Base-by-base conservation (phyloP, 2,888 invertebrate species). In the Philhelius pedissequus region DNA sequence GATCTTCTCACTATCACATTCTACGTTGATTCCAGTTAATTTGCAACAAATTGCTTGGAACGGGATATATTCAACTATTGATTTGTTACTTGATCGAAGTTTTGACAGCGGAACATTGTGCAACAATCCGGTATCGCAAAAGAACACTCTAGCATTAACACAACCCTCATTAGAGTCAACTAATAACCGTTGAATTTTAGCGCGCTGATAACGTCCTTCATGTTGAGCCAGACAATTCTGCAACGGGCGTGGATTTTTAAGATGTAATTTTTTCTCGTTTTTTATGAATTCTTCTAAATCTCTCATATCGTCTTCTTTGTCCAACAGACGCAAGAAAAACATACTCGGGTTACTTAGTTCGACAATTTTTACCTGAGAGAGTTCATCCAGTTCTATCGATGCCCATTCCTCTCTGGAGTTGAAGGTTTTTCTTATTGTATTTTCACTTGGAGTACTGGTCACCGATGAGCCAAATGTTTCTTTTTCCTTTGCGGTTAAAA, bases 1-100 rank as follows among this genome's bases (percentile, higher is more conserved):
- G 25, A 84, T 20, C 7, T 84, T 48, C 2, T 68, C 60, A 2
- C 52, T 38, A 9, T 43, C 60, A 22, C 11, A 18, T n/a, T 87
- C 86, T 38, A 86, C 77, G n/a, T 78, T 76, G 4, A 89, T 69
- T 11, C 88, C 89, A 7, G 86, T 87, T 15, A 89, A 52, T 25
- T 86, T 87, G 48, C 88, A 88, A 25, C 87, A 87, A 32, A 89
- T 71, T 0, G 88, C 87, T 79, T 88, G 88, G 60, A 87, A 89
- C 6, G 89, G 89, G 22, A 86, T 87, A 71, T 86, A 88, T 32
- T 86, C 75, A 8, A 45, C 56, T 8, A 84, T 22, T 2, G 15
- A 27, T 32, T 68, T 62, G 32, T 20, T 68, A 7, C 54, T 84
- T 4, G 52, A 60, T 1, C 66, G 71, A 0, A 84, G 71, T 1